phyloP scores from a whole-genome alignment of 2,113 vertebrate species.

The Scytalopus superciliaris region DNA sequence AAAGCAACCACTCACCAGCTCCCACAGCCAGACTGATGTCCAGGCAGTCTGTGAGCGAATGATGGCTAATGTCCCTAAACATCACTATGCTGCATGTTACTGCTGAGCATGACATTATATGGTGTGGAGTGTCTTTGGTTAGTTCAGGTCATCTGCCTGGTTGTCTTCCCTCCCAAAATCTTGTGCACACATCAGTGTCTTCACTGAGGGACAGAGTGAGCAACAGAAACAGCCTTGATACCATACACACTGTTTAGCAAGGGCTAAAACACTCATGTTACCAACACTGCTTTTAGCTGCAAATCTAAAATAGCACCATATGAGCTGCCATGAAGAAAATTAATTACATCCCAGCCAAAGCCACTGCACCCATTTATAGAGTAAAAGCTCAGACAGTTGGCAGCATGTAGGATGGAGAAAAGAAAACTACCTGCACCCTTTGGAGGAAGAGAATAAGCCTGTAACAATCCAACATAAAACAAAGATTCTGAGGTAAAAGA shows the following conservation, averaged over 20 bases:
- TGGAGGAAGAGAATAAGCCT: neutral
- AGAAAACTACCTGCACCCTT: neutral
- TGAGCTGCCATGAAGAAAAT: neutral
- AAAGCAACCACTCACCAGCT: neutral
- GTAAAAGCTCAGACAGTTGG: neutral
- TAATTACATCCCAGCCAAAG: neutral
- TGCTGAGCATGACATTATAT: neutral
- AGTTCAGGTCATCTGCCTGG: neutral
- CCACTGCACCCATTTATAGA: neutral
- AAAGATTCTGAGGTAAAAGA: neutral
- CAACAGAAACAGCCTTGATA: neutral
- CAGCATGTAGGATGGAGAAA: neutral
- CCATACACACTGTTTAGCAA: neutral
- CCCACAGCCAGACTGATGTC: neutral
- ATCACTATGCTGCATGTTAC: rapidly evolving
- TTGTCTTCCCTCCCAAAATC: neutral
- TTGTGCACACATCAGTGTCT: neutral
- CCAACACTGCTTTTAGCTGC: neutral
- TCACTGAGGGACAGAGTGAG: neutral
- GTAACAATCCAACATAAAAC: neutral
- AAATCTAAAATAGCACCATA: neutral
- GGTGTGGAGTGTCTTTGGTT: neutral
- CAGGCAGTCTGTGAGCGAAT: neutral
- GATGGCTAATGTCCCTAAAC: rapidly evolving
- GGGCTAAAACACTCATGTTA: neutral